Percentiles rank a stretch among this genome's conserved stretches.
These are phyloP conservation scores for Diorhabda carinulata DNA, from an alignment of 1,140 invertebrate genomes.

Conservation along the genomic window DNA sequence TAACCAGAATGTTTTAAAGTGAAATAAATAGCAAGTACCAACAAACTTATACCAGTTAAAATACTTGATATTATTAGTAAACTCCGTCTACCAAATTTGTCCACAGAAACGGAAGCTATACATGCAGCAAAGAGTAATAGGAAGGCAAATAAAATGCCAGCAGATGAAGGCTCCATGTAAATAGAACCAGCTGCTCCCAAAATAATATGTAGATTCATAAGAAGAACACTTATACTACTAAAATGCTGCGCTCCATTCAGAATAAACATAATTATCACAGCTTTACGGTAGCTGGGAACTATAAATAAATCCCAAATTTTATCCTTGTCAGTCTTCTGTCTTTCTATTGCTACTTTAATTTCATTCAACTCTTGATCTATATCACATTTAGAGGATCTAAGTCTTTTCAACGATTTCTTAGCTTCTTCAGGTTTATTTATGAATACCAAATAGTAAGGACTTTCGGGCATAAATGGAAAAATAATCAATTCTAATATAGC, in stretches of 20 bases:
- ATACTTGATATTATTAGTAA: conserved; percentile 31
- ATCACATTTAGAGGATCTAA: conserved; percentile 47
- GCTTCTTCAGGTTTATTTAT: conserved; percentile 50
- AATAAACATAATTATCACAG: conserved; percentile 30
- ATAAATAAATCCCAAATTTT: conserved; percentile 29
- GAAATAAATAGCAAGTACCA: conserved; percentile 35
- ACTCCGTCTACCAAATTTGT: conserved; percentile 33
- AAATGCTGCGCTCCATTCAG: conserved; percentile 33
- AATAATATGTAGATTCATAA: conserved; percentile 39
- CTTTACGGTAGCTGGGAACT: conserved; percentile 32
- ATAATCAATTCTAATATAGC: conserved; percentile 23
- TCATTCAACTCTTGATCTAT: conserved; percentile 43
- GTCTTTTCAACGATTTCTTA: conserved; percentile 49
- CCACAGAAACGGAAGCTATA: conserved; percentile 27
- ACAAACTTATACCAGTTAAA: conserved; percentile 28
- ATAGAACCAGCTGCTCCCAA: conserved; percentile 40
- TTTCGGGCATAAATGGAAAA: conserved; percentile 34
- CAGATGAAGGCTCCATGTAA: conserved; percentile 20
- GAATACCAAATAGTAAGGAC: conserved; percentile 36
- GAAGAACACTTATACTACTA: conserved; percentile 39
- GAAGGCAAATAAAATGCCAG: conserved; percentile 34
- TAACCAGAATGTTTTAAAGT: conserved; percentile 28
- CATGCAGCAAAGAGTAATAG: conserved; percentile 29
- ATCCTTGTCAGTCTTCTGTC: conserved; percentile 31
- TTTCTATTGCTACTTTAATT: conserved; percentile 29